Base-by-base conservation (phyloP, 2,797 vertebrate species). In the Denticeps clupeoides region DNA sequence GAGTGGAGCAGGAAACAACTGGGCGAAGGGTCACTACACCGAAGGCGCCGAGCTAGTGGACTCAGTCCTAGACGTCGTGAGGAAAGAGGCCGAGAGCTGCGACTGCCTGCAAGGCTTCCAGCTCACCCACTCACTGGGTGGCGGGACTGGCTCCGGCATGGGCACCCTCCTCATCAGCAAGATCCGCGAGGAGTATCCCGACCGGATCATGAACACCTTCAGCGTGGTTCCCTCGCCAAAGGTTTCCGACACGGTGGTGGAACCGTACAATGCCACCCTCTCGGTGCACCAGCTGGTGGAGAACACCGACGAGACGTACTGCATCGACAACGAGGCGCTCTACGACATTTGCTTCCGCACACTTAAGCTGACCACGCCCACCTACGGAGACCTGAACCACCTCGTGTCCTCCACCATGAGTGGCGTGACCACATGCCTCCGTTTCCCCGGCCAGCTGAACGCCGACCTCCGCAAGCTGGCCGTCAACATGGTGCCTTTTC, bases 201-300 rank as follows among this genome's bases (percentile, higher is more conserved):
- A 88, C 53, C 65, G 86, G 1, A 87, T 88, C 73, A 88, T 87
- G 83, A 86, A 83, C 70, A 86, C 83, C 41, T 86, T 86, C 74
- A 85, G 82, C 2, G 82, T 86, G 58, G 81, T 87, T 2, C 86
- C 86, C 0, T 86, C 85, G 0, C 86, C 86, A 52, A 86, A 91
- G 77, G 35, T 38, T 35, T 38, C 35, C 1, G 91, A 92, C 64
- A 94, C 91, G 0, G 89, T 94, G 66, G 90, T 94, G 5, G 91
- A 93, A 71, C 90, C 90, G 7, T 94, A 94, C 11, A 93, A 94
- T 0, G 90, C 90, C 45, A 92, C 90, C 0, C 78, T 94, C 27
- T 94, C 90, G 0, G 87, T 93, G 3, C 91, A 94, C 73, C 91
- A 94, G 51, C 81, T 93, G 66, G 89, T 93, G 5, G 91, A 94